Conservation (phyloP, 2,113 vertebrate species). For the Calidris pygmaea region DNA sequence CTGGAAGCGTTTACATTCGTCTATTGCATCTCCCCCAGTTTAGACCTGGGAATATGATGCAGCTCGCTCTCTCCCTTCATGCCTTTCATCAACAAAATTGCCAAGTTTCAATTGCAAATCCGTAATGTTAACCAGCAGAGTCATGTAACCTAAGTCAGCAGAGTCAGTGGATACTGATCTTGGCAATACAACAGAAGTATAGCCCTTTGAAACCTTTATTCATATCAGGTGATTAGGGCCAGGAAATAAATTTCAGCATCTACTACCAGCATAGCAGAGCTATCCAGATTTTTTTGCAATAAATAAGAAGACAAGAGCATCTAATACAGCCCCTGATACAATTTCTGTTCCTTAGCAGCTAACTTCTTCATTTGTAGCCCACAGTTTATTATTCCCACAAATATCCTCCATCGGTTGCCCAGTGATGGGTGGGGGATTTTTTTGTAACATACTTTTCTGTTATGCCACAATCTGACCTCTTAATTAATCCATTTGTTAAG, state of each 20-base stretch:
- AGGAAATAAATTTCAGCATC: conserved; percentile 18
- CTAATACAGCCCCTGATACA: neutral
- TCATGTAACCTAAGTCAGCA: neutral
- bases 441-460: neutral
- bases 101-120: conserved; percentile 24
- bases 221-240: neutral
- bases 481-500: neutral
- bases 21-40: neutral
- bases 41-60: neutral
- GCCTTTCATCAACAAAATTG: conserved; percentile 43
- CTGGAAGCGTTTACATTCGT: neutral
- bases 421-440: neutral
- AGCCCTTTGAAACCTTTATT: neutral
- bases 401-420: neutral
- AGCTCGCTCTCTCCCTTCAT: neutral
- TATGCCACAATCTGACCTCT: neutral
- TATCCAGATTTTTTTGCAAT: neutral
- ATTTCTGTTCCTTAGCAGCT: neutral
- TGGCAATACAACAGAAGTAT: neutral
- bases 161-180: conserved; percentile 3
- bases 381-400: neutral
- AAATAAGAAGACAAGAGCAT: neutral
- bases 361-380: neutral
- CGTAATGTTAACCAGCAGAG: conserved; percentile 17
- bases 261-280: neutral